Evolutionary conservation across 2,888 invertebrate genomes (phyloP), one percentile per base, ranked within the genome.

Genomic region (Drosophila tripunctata): DNA sequence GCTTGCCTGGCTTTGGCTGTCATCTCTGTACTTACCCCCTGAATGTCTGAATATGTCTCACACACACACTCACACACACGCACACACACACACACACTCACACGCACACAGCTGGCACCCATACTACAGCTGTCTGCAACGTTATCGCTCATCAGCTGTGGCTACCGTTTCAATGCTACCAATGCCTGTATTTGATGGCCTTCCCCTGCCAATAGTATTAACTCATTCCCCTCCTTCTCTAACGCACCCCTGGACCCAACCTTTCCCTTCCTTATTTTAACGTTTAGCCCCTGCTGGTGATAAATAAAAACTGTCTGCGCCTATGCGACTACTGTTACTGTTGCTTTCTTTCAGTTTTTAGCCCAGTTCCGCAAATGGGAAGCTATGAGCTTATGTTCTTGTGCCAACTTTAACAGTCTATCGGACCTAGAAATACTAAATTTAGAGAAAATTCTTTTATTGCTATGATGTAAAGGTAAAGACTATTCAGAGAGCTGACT

Each of bases 221-320:
- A 3, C 45, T 22, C 44, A 3, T 5, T 12, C 41, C 24, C 38
- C 5, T 33, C 61, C 74, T 40, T 12, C 17, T 27, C 38, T 12
- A 7, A 21, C 10, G 6, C 22, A 7, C 4, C 27, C 3, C 27
- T 27, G 27, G 2, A 8, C 1, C 24, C n/a, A 0, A n/a, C 14
- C 33, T 15, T 35, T 43, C 7, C 12, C 33, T 33, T 15, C n/a
- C 5, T 15, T 43, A 27, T 24, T 17, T n/a, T 33, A 41, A 33
- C 22, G 35, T 12, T 56, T 44, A 12, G 15, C 24, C 36, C 17
- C 56, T 58, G 51, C 52, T 73, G 80, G 80, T 83, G 88, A 86
- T 88, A 87, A 86, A 86, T 88, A 86, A 87, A 81, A 87, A 79
- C 88, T 87, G 85, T 86, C 88, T 87, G 88, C 79, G 85, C 88